Base-by-base conservation (phyloP, 1,140 invertebrate genomes). In the Formica selysi region DNA sequence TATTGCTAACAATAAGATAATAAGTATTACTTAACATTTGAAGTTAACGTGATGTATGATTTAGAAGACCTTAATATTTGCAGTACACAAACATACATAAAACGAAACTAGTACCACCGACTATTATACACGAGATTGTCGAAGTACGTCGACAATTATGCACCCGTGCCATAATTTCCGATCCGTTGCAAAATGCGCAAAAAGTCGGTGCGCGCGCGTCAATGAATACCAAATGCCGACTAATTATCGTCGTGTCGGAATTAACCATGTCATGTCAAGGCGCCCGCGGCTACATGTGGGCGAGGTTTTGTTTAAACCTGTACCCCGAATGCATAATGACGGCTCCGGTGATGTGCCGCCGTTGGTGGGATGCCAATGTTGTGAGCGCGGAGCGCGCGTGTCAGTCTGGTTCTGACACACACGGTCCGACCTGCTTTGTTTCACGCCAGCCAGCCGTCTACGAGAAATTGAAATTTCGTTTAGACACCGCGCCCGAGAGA, bases 311-410 rank as follows among this genome's bases (percentile, higher is more conserved):
- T 80, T 80, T 80, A 80, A 80, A 80, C 64, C 78, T 80, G 64
- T 70, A 80, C 32, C 51, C 44, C 78, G 64, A 80, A 80, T 80
- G 78, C 78, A 80, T 80, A 80, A 80, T 80, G 64, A 80, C 78
- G 78, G 78, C 22, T 4, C 29, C 32, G 78, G 64, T 80, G 78
- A 80, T 80, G 78, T 80, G 78, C 78, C 65, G 65, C 64, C 78
- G 78, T 48, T 80, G 78, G 78, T 80, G 78, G 78, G 78, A 80
- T 80, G 78, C 78, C 78, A 80, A 80, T 80, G 78, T 80, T 80
- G 48, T 41, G 62, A 80, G 36, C 67, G 44, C 62, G 62, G 62
- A 32, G 76, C 44, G 64, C 62, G 62, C 76, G 76, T 70, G 78
- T 80, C 78, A 80, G 78, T 80, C 78, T 80, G 78, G 22, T 80